Evolutionary conservation across 2,797 vertebrate genomes (phyloP).

Genomic region (Malacoctenus gilli): DNA sequence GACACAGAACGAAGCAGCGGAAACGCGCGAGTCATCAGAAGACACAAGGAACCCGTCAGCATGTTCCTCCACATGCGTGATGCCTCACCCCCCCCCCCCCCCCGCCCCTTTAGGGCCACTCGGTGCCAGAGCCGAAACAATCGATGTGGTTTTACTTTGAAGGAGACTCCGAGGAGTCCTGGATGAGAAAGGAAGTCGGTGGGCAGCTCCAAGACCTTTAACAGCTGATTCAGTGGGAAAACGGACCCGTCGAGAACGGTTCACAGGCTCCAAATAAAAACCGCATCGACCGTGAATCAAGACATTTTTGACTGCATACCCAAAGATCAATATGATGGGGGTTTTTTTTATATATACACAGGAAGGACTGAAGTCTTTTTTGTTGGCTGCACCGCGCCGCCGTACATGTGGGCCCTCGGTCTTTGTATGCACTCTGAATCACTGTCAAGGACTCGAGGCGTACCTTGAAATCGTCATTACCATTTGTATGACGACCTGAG

Average conservation of each 20-base stretch:
- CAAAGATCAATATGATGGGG: background rate
- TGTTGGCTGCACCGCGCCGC: too few relatives aligned
- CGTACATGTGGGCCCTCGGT: background rate
- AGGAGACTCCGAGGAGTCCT: conserved; percentile 1
- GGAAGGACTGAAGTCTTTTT: background rate
- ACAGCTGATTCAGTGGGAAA: background rate
- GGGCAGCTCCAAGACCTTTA: conserved; percentile 6
- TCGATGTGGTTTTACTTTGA: conserved; percentile 6
- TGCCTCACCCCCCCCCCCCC: conserved; percentile 2
- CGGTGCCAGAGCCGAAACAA: conserved; percentile 5
- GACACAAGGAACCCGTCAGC: conserved; percentile 7
- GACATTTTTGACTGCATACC: conserved; percentile 2
- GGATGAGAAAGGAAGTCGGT: conserved; percentile 2
- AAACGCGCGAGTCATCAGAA: conserved; percentile 16
- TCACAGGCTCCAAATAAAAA: background rate
- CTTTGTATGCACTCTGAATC: conserved; percentile 12
- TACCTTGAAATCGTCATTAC: background rate
- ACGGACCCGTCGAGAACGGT: background rate
- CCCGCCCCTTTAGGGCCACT: conserved; percentile 14
- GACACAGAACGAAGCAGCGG: background rate
- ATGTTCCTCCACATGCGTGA: conserved; percentile 4
- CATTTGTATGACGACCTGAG: background rate
- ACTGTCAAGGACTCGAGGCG: background rate
- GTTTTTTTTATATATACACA: background rate
- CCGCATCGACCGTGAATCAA: background rate